phyloP scores from a whole-genome alignment of 2,113 vertebrate species.

The Varanus salvator region DNA sequence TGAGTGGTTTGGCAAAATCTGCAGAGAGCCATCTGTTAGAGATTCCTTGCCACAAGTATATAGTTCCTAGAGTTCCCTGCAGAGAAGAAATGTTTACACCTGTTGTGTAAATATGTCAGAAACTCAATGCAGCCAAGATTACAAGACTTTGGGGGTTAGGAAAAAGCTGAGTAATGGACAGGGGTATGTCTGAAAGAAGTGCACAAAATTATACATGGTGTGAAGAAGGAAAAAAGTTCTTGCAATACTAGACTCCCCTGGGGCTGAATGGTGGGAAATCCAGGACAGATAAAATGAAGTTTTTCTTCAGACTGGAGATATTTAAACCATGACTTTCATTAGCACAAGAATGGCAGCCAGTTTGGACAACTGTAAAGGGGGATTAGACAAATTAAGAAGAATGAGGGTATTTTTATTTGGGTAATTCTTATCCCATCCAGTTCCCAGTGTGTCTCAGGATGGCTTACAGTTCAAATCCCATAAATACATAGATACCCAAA shows the following conservation, averaged over 20 bases:
- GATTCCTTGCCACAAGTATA: background rate
- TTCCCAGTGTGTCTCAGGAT: too few relatives aligned
- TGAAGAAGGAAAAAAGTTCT: too few relatives aligned
- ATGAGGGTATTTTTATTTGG: background rate
- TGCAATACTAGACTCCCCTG: too few relatives aligned
- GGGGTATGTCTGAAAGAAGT: too few relatives aligned
- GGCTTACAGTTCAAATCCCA: too few relatives aligned
- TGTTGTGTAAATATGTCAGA: background rate
- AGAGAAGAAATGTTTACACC: background rate
- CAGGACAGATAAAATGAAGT: background rate
- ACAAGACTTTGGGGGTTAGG: too few relatives aligned
- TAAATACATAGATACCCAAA: too few relatives aligned
- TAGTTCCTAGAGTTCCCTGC: background rate
- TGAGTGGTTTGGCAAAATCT: background rate
- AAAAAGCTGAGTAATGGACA: too few relatives aligned
- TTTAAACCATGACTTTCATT: background rate
- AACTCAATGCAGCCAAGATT: background rate
- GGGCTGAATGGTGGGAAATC: background rate
- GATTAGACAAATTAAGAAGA: background rate
- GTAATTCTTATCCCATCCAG: too few relatives aligned
- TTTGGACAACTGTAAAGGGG: background rate
- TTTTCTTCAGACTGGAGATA: background rate
- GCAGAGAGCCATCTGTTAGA: background rate
- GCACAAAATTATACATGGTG: too few relatives aligned
- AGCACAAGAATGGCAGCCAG: background rate